These are phyloP conservation scores for Leptoteleia sp. DNA, from an alignment of 1,140 invertebrate genomes.

Conservation along the genomic window DNA sequence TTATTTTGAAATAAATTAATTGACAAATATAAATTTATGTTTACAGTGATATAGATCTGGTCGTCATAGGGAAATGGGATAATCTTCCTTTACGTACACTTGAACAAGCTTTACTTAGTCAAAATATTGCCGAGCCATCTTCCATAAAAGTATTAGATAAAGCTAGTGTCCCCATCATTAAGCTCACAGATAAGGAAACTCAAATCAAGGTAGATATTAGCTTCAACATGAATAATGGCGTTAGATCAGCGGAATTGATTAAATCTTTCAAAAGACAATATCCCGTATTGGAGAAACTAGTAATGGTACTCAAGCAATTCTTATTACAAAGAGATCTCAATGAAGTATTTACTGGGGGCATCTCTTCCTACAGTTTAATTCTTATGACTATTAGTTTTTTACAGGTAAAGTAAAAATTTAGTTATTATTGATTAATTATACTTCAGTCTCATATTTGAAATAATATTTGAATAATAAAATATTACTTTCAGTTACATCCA, in stretches of 20 bases:
- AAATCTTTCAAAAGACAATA: constrained; percentile 90
- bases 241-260: constrained; percentile 97
- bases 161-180: constrained; percentile 98
- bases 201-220: constrained; percentile 98
- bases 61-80: constrained; percentile 97
- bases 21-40: constrained; percentile 1
- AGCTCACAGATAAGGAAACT: constrained; percentile 96
- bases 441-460: no score
- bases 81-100: constrained; percentile 94
- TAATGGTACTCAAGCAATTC: constrained; percentile 99
- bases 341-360: constrained; percentile 99
- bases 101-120: constrained; percentile 92
- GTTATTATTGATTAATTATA: no score
- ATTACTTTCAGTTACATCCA: constrained; percentile 86
- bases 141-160: constrained; percentile 98
- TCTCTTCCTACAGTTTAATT: constrained; percentile 99
- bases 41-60: constrained; percentile 97
- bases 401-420: constrained; percentile 86
- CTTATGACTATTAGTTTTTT: constrained; percentile 99
- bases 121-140: constrained; percentile 92
- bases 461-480: no score
- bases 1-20: no score
- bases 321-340: constrained; percentile 97
- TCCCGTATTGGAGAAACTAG: constrained; percentile 94
- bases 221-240: constrained; percentile 98